phyloP scores from a whole-genome alignment of 2,113 vertebrate species.

The Triplophysa rosa region DNA sequence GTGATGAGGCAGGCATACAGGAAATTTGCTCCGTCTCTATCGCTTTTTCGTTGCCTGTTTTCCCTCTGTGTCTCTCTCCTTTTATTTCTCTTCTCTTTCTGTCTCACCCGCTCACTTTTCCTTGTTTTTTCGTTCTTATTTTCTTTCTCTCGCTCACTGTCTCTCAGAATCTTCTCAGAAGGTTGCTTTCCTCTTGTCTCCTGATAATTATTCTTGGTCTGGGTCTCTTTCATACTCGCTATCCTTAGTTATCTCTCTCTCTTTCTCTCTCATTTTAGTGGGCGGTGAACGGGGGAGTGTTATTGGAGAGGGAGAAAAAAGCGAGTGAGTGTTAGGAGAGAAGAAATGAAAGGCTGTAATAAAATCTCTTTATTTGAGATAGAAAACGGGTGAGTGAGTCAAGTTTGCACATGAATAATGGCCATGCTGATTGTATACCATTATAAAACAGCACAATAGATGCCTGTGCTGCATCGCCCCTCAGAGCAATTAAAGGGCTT shows the following conservation, averaged over 20 bases:
- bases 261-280: conserved; percentile 68
- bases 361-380: conserved; percentile 71
- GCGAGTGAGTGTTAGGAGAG: conserved; percentile 67
- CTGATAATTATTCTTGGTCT: conserved; percentile 41
- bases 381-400: conserved; percentile 59
- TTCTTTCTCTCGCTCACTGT: conserved; percentile 18
- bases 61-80: conserved; percentile 38
- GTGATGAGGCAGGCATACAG: conserved; percentile 32
- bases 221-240: conserved; percentile 19
- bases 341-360: conserved; percentile 72
- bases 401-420: conserved; percentile 50
- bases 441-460: conserved; percentile 55
- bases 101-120: conserved; percentile 48
- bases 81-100: conserved; percentile 13
- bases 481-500: conserved; percentile 52
- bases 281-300: conserved; percentile 74
- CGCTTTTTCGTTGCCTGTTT: neutral
- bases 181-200: conserved; percentile 27
- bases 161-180: conserved; percentile 21
- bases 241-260: conserved; percentile 44
- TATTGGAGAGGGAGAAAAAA: conserved; percentile 62
- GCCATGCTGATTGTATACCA: conserved; percentile 52
- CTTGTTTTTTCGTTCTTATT: conserved; percentile 47
- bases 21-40: conserved; percentile 2
- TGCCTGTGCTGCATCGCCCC: conserved; percentile 37